Evolutionary conservation across 1,140 invertebrate species (phyloP).

Genomic region (Propsilocerus akamusi): DNA sequence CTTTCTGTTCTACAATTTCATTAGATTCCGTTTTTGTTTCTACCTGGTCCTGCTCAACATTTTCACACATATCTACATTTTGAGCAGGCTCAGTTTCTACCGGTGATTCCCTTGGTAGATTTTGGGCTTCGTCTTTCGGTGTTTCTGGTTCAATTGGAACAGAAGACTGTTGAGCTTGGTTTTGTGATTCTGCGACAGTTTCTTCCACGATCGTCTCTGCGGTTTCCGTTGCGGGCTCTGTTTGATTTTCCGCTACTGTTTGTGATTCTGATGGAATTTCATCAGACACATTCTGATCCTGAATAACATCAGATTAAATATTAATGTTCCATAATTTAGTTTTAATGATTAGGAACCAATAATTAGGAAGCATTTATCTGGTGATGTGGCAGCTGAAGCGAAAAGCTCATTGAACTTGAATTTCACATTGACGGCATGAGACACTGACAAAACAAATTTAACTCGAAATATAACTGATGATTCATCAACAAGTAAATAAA

Average conservation of each 20-base stretch:
- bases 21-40: background rate
- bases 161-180: background rate
- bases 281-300: too few species aligned
- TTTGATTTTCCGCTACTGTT: background rate
- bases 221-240: too few species aligned
- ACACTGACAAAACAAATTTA: too few species aligned
- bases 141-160: background rate
- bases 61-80: too few species aligned
- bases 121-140: background rate
- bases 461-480: too few species aligned
- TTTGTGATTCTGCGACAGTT: background rate
- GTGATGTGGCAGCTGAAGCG: background rate
- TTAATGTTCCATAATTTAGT: background rate
- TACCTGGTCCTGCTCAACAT: too few species aligned
- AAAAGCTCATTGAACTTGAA: too few species aligned
- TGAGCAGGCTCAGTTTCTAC: background rate
- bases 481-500: too few species aligned
- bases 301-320: too few species aligned
- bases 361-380: background rate
- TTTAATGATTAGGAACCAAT: background rate
- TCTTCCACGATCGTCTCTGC: background rate
- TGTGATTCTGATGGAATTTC: background rate
- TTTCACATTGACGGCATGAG: too few species aligned
- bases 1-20: background rate
- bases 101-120: background rate